Percentiles rank a stretch among this genome's conserved stretches.
Evolutionary conservation across 2,113 vertebrate species (phyloP).

Genomic region (Scomber japonicus): DNA sequence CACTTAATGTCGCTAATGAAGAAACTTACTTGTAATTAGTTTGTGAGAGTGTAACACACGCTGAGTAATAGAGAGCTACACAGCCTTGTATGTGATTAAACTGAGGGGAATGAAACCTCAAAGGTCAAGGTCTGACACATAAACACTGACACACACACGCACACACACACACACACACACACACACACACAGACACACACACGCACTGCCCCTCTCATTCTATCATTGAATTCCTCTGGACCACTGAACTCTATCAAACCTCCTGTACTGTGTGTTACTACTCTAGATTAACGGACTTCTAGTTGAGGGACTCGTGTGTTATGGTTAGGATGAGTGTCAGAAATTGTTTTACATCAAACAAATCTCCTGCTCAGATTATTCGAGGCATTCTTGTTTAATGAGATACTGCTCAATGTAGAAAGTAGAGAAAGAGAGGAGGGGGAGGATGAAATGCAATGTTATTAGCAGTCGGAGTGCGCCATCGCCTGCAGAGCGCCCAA

Average conservation of each 20-base stretch:
- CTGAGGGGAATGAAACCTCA: too few relatives aligned
- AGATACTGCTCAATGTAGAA: background rate
- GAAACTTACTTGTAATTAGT: too few relatives aligned
- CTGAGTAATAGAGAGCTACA: too few relatives aligned
- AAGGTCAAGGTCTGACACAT: background rate
- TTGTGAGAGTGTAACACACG: too few relatives aligned
- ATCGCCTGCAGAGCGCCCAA: background rate
- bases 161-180: background rate
- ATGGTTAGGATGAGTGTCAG: slow-evolving; percentile 24
- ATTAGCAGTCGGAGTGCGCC: background rate
- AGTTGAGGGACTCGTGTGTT: background rate
- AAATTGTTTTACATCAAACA: slow-evolving; percentile 9
- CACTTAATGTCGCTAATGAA: too few relatives aligned
- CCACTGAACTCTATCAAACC: slow-evolving; percentile 47
- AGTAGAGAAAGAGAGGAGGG: background rate
- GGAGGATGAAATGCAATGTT: background rate
- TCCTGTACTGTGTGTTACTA: slow-evolving; percentile 29
- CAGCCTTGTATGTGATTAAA: too few relatives aligned
- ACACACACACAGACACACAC: slow-evolving; percentile 14
- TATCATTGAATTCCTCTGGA: slow-evolving; percentile 29
- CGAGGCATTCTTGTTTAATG: slow-evolving; percentile 8
- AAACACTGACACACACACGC: background rate
- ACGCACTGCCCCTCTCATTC: background rate
- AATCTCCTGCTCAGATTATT: background rate
- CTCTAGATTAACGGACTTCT: slow-evolving; percentile 18